Percentiles rank a stretch among this genome's conserved stretches.
These are phyloP conservation scores for Microdon myrmicae DNA, from an alignment of 2,888 invertebrate genomes.

Conservation along the genomic window DNA sequence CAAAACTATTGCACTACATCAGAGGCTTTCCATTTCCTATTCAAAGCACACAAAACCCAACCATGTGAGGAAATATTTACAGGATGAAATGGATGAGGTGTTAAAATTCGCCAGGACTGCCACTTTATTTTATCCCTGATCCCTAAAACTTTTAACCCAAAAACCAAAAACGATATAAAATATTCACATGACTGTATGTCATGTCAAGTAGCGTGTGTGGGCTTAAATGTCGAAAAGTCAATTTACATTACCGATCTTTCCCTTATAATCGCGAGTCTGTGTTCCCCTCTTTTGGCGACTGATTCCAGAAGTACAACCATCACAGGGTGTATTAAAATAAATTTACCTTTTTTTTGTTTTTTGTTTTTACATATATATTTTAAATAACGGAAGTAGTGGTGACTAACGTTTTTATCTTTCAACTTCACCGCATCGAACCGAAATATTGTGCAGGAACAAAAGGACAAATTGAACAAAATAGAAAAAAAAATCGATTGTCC, in stretches of 20 bases:
- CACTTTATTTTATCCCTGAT: constrained; percentile 22
- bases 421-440: constrained; percentile 32
- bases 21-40: too few species aligned
- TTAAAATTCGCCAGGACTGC: constrained; percentile 23
- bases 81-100: constrained; percentile 14
- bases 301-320: too few species aligned
- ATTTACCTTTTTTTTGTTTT: too few species aligned
- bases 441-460: constrained; percentile 3
- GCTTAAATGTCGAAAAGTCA: constrained; percentile 52
- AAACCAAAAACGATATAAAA: constrained; percentile 21
- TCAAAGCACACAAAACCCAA: constrained; percentile 21
- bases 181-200: constrained; percentile 44
- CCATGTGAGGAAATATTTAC: constrained; percentile 32
- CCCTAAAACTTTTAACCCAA: constrained; percentile 18
- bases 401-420: constrained; percentile 51
- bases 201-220: constrained; percentile 44
- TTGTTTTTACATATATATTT: too few species aligned
- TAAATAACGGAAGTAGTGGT: constrained; percentile 40
- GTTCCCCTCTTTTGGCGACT: too few species aligned
- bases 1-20: too few species aligned
- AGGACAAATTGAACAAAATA: constrained; percentile 11
- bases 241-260: constrained; percentile 46
- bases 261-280: too few species aligned
- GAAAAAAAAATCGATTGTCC: constrained; percentile 11
- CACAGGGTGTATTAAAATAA: too few species aligned